Percentiles rank a stretch among this genome's conserved stretches.
Conservation (phyloP, 2,888 invertebrate species). For the Actias luna region DNA sequence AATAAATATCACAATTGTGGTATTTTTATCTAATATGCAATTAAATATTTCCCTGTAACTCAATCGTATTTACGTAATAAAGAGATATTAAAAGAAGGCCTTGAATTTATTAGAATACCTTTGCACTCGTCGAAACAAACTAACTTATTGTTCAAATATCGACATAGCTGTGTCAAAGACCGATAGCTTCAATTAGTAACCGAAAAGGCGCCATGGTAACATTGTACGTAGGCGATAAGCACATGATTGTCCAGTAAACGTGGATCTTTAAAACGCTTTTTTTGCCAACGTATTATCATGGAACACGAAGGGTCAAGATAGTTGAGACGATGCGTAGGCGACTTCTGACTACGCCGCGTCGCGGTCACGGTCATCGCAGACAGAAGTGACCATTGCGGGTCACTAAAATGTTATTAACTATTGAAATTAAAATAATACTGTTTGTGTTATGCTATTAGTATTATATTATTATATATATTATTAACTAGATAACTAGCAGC, state of each 20-base stretch:
- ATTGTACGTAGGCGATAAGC: conserved; percentile 61
- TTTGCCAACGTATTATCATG: conserved; percentile 27
- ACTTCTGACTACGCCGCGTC: conserved; percentile 44
- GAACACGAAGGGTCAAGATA: conserved; percentile 39
- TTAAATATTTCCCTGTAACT: neutral
- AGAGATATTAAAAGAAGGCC: conserved; percentile 13
- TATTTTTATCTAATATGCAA: neutral
- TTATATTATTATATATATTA: too few relatives aligned
- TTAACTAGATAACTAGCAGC: too few relatives aligned
- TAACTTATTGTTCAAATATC: conserved; percentile 59
- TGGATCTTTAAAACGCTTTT: conserved; percentile 37
- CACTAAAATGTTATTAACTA: conserved; percentile 27
- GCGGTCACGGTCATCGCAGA: conserved; percentile 46
- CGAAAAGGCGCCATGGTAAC: conserved; percentile 62
- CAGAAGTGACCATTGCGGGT: conserved; percentile 36
- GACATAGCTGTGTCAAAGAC: conserved; percentile 66
- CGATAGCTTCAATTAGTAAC: conserved; percentile 73
- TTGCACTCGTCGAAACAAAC: conserved; percentile 38
- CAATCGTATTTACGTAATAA: neutral
- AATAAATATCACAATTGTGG: neutral
- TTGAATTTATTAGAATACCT: conserved; percentile 25
- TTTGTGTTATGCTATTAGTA: too few relatives aligned
- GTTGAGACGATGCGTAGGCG: conserved; percentile 58
- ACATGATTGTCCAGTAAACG: conserved; percentile 39
- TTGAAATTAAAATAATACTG: conserved; percentile 8